Conservation (phyloP, 2,797 vertebrate species). For the Halcyon chelicuti region DNA sequence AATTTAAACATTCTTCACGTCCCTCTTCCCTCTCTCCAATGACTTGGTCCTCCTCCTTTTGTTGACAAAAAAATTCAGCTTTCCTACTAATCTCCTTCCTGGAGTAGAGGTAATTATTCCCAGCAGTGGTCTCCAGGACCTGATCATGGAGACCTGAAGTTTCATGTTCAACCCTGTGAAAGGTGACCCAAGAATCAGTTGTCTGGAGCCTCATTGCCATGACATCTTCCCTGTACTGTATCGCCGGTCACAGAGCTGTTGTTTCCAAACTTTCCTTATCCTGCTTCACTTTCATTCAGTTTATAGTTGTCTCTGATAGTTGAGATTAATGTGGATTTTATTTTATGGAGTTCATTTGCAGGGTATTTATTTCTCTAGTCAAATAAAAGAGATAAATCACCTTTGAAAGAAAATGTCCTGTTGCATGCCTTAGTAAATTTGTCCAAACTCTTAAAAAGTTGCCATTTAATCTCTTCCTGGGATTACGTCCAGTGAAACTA, state of each 20-base stretch:
- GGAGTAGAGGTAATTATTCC: neutral
- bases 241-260: neutral
- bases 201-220: neutral
- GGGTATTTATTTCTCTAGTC: constrained; percentile 38
- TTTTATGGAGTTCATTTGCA: constrained; percentile 35
- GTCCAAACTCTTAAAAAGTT: neutral
- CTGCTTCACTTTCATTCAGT: constrained; percentile 1
- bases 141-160: neutral
- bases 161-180: neutral
- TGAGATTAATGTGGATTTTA: constrained; percentile 54
- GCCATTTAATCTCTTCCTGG: neutral
- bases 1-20: neutral
- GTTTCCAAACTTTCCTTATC: neutral
- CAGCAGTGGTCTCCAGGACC: neutral
- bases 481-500: neutral
- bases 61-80: neutral
- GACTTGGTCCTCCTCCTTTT: neutral
- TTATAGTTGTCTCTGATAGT: constrained; percentile 33
- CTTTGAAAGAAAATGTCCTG: constrained; percentile 3
- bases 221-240: neutral
- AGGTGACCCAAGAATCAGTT: neutral
- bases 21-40: neutral
- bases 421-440: neutral
- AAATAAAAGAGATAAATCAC: constrained; percentile 8
- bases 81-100: neutral